Base-by-base conservation (phyloP, 2,113 vertebrate genomes). In the Ophiodon elongatus region DNA sequence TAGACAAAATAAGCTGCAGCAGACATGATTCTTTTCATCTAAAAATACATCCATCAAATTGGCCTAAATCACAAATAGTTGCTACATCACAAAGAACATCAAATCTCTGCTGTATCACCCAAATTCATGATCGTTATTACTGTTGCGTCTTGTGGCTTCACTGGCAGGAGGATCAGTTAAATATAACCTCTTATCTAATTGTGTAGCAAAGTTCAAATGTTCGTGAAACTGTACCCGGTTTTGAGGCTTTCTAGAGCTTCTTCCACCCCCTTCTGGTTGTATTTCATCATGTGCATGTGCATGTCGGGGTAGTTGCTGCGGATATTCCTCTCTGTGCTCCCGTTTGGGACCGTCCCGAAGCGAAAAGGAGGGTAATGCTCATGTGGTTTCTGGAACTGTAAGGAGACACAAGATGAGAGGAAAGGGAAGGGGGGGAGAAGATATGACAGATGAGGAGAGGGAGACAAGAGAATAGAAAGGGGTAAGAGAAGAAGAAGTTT, bases 251-350 rank as follows among this genome's bases (percentile, higher is more conserved):
- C 93, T 39, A 99, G 97, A 0, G 98, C 98, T 0, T 99, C 98
- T 90, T 99, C 98, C 93, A 99, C 98, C 0, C 98, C 97, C 85
- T 97, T 97, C 94, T 99, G 98, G 95, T 99, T 99, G 96, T 99
- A 99, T 89, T 97, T 98, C 91, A 97, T 96, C 98, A 99, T 99
- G 95, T 99, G 97, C 6, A 95, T 95, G 95, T 99, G 98, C 98
- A 99, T 99, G 93, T 99, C 98, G 0, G 97, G 97, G 85, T 99
- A 99, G 95, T 99, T 99, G 94, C 97, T 99, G 73, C 98, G 97
- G 91, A 99, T 99, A 88, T 99, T 99, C 74, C 98, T 95, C 91
- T 99, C 98, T 0, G 98, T 99, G 96, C 98, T 99, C 84, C 98
- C 98, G 0, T 99, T 99, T 90, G 98, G 98, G 76, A 99, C 98